These are phyloP conservation scores for Cryptotermes secundus DNA, from an alignment of 1,140 invertebrate species.

Conservation along the genomic window DNA sequence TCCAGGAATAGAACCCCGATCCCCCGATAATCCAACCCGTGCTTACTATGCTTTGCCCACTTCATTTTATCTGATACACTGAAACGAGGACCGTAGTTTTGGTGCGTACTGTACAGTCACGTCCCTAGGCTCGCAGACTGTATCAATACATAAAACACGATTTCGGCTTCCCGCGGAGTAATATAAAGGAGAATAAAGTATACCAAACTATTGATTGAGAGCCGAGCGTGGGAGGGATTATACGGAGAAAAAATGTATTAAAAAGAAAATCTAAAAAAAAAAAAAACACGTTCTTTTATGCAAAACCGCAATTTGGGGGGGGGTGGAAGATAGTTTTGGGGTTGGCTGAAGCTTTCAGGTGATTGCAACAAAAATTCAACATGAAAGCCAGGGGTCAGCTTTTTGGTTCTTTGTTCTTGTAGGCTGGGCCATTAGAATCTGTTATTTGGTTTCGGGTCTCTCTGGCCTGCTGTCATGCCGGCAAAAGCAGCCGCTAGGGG, in stretches of 20 bases:
- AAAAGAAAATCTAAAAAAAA: background rate
- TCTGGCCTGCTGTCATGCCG: background rate
- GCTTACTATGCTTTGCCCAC: too few species aligned
- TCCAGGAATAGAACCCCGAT: too few species aligned
- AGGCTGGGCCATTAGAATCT: background rate
- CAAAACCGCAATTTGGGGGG: background rate
- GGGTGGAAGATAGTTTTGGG: background rate
- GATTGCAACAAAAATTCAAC: background rate
- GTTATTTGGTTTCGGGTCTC: background rate
- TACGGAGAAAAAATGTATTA: background rate
- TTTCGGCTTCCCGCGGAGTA: background rate
- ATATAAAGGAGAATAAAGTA: background rate
- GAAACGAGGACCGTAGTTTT: background rate
- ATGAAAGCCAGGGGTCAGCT: background rate
- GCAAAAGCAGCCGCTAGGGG: background rate
- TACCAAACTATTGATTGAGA: background rate
- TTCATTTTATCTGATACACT: too few species aligned
- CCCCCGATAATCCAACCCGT: too few species aligned
- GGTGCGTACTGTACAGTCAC: background rate
- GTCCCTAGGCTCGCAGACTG: background rate
- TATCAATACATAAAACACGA: background rate
- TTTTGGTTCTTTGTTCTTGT: constrained; percentile 3
- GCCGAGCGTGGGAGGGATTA: background rate
- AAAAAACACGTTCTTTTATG: background rate
- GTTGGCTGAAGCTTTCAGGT: background rate